phyloP scores from a whole-genome alignment of 2,888 invertebrate species.

The Oithona nana region DNA sequence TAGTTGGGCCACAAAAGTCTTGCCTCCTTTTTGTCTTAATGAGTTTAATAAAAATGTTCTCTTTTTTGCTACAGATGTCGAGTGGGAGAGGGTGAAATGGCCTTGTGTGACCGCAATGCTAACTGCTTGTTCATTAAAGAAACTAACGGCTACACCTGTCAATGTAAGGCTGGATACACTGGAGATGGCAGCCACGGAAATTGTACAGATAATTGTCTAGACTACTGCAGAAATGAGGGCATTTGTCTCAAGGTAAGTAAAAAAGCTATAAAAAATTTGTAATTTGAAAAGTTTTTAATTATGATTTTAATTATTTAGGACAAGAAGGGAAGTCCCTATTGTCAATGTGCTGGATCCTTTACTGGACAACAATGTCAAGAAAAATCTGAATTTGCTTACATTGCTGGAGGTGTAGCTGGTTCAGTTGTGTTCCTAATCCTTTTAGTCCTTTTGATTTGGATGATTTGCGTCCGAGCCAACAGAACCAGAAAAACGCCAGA shows the following conservation, averaged over 20 bases:
- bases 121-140: constrained; percentile 55
- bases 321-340: constrained; percentile 62
- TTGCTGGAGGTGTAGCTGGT: constrained; percentile 79
- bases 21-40: too few relatives aligned
- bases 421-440: constrained; percentile 83
- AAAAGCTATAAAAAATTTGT: too few relatives aligned
- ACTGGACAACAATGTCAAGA: constrained; percentile 71
- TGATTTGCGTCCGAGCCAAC: constrained; percentile 56
- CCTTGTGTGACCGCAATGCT: constrained; percentile 69
- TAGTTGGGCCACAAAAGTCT: too few relatives aligned
- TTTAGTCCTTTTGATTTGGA: constrained; percentile 80
- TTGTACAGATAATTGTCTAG: constrained; percentile 50
- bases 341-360: constrained; percentile 76
- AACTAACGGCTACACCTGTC: constrained; percentile 65
- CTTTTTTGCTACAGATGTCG: neutral
- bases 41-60: neutral
- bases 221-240: constrained; percentile 75
- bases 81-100: constrained; percentile 35
- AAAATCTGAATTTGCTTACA: constrained; percentile 85
- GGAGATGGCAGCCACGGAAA: constrained; percentile 42
- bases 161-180: constrained; percentile 81
- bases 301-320: constrained; percentile 7
- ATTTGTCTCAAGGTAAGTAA: constrained; percentile 36
- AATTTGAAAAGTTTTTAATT: too few relatives aligned
- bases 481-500: constrained; percentile 13